A percentile compares a stretch with the other conserved stretches of the same genome.
Conservation (phyloP, 2,888 invertebrate genomes). For the Heliconius charithonia region DNA sequence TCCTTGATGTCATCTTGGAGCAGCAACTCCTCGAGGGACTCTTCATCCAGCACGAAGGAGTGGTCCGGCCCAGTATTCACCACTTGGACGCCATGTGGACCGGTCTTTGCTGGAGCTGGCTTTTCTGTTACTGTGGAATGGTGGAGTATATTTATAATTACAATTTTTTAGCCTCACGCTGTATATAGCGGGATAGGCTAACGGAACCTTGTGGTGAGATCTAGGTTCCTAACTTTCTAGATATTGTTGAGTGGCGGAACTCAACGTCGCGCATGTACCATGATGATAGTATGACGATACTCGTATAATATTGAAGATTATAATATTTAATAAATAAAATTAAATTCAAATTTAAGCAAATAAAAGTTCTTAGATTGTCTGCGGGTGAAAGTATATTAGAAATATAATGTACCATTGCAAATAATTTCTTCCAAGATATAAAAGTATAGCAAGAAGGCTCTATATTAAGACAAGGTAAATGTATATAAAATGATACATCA, state of each 20-base stretch:
- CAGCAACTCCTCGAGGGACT: conserved; percentile 88
- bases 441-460: neutral
- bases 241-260: too few species aligned
- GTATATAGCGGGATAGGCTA: neutral
- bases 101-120: conserved; percentile 58
- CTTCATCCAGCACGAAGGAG: conserved; percentile 94
- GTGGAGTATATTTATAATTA: neutral
- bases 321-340: neutral
- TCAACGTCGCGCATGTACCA: too few species aligned
- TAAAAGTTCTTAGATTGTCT: neutral
- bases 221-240: neutral
- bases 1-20: conserved; percentile 91
- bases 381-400: too few species aligned
- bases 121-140: conserved; percentile 64
- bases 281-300: too few species aligned
- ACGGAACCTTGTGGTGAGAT: too few species aligned
- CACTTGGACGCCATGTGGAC: conserved; percentile 89
- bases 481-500: neutral
- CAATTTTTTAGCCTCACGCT: neutral
- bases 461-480: neutral
- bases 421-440: neutral
- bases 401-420: neutral
- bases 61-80: conserved; percentile 94
- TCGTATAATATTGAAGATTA: neutral
- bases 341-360: neutral